These are phyloP conservation scores for Spilarctia lutea DNA, from an alignment of 2,888 invertebrate genomes.

Conservation along the genomic window DNA sequence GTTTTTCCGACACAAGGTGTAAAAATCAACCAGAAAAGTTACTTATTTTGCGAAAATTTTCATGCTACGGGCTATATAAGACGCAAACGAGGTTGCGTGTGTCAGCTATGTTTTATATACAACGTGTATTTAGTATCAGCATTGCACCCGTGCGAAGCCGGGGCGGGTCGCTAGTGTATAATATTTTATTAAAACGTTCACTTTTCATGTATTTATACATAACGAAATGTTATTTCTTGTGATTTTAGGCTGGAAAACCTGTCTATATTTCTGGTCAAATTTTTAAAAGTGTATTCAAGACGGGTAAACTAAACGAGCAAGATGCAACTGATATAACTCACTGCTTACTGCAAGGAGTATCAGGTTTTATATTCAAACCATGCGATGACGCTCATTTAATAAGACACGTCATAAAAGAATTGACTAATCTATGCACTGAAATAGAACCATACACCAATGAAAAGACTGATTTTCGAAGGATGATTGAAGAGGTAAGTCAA, in stretches of 20 bases:
- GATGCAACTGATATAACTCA: conserved; percentile 71
- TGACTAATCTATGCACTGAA: conserved; percentile 64
- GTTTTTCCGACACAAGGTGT: too few species aligned
- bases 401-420: conserved; percentile 54
- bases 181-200: too few species aligned
- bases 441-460: conserved; percentile 64
- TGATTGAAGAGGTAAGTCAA: conserved; percentile 58
- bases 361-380: conserved; percentile 67
- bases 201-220: not conserved
- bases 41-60: too few species aligned
- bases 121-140: too few species aligned
- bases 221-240: not conserved
- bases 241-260: conserved; percentile 69
- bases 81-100: too few species aligned
- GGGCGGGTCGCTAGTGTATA: too few species aligned
- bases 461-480: conserved; percentile 59
- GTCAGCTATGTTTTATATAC: too few species aligned
- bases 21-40: too few species aligned
- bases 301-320: conserved; percentile 47
- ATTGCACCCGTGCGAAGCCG: too few species aligned
- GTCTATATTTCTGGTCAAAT: conserved; percentile 70
- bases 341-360: conserved; percentile 68
- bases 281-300: conserved; percentile 52
- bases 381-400: conserved; percentile 22
- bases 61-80: too few species aligned